Percentiles rank a stretch among this genome's conserved stretches.
Evolutionary conservation across 2,888 invertebrate species (phyloP).

Genomic region (Lamellibrachia columna): DNA sequence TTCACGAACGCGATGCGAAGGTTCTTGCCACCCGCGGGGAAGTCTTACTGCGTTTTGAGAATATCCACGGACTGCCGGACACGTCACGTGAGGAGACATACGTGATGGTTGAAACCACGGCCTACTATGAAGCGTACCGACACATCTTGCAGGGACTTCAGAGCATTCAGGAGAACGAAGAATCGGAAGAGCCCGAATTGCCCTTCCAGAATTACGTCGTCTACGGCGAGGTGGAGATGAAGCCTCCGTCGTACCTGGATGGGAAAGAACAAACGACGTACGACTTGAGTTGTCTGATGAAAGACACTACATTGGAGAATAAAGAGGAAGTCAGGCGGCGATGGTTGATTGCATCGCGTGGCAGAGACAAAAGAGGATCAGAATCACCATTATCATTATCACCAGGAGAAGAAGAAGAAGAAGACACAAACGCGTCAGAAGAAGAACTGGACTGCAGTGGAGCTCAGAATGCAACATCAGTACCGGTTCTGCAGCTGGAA

Average conservation of each 20-base stretch:
- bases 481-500: constrained; percentile 25
- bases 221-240: neutral
- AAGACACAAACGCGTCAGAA: neutral
- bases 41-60: constrained; percentile 45
- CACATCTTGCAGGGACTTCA: constrained; percentile 77
- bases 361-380: no score
- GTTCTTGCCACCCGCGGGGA: constrained; percentile 49
- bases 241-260: constrained; percentile 18
- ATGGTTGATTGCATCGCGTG: no score
- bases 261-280: constrained; percentile 54
- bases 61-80: constrained; percentile 40
- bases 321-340: no score
- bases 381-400: no score
- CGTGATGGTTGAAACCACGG: constrained; percentile 77
- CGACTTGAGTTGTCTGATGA: constrained; percentile 10
- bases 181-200: constrained; percentile 69
- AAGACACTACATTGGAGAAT: no score
- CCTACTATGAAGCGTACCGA: constrained; percentile 82
- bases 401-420: no score
- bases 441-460: neutral
- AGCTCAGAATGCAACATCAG: neutral
- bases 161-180: constrained; percentile 34
- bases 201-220: constrained; percentile 76
- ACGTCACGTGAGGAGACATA: constrained; percentile 26
- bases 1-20: constrained; percentile 71